Percentiles rank a stretch among this genome's conserved stretches.
These are phyloP conservation scores for Plusia festucae DNA, from an alignment of 2,888 invertebrate genomes.

Conservation along the genomic window DNA sequence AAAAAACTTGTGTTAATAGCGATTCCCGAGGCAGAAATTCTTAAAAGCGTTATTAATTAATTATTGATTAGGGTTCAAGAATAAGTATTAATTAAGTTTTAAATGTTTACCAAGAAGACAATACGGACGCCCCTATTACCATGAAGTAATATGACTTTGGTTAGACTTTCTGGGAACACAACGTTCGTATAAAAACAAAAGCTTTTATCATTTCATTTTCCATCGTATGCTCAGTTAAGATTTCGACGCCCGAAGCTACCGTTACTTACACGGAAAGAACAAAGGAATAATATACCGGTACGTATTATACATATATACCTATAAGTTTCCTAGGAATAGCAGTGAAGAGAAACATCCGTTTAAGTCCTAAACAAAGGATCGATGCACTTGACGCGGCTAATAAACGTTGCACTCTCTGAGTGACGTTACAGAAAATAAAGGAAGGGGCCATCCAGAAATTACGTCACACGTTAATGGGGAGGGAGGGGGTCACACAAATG, in stretches of 20 bases:
- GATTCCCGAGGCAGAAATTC: too few species aligned
- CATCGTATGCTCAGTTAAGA: constrained; percentile 29
- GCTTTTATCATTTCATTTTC: not conserved
- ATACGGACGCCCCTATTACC: not conserved
- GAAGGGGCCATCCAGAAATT: too few species aligned
- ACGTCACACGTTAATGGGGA: too few species aligned
- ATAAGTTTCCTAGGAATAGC: constrained; percentile 1
- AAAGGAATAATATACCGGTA: constrained; percentile 37
- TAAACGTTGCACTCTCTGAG: constrained; percentile 25
- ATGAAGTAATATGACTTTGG: not conserved
- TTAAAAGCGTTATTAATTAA: too few species aligned
- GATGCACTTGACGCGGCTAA: constrained; percentile 56
- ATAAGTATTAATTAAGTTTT: too few species aligned
- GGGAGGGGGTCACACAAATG: too few species aligned
- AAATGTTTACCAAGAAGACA: not conserved
- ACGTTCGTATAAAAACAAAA: not conserved
- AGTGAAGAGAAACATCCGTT: constrained; percentile 18
- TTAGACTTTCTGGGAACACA: not conserved
- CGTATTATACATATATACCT: constrained; percentile 18
- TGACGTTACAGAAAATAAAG: constrained; percentile 13
- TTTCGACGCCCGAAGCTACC: constrained; percentile 23
- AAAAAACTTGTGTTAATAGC: too few species aligned
- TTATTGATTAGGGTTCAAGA: not conserved
- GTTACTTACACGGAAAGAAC: constrained; percentile 9
- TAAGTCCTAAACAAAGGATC: constrained; percentile 59